Evolutionary conservation across 1,140 invertebrate genomes (phyloP), one percentile per base, ranked within the genome.

Genomic region (Drosophila repletoides): DNA sequence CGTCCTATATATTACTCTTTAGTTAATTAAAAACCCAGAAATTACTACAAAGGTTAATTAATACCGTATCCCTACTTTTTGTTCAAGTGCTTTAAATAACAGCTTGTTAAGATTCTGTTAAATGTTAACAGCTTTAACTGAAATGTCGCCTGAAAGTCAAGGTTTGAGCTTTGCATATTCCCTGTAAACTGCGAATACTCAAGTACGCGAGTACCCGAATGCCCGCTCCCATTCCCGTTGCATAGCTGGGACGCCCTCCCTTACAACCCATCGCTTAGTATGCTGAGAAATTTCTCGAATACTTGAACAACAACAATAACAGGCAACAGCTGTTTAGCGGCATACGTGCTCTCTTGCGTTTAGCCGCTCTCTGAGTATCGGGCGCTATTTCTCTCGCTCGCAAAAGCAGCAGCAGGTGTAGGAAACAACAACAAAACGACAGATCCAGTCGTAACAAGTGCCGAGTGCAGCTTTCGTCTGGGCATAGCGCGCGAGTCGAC

Each of bases 391-490:
- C 58, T 60, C 12, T 22, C 46, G 19, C 51, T 45, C 53, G 17
- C 31, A 70, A 43, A 56, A 52, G 46, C 63, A 56, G 31, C 60
- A 56, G 49, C 65, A 69, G 56, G 56, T 52, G 56, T 55, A 40
- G 21, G 51, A 17, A 46, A 19, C 29, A 43, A 40, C 28, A 29
- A 41, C 63, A 49, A 41, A 17, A 10, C 21, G 10, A 34, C 49
- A 29, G 29, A 61, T 58, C 72, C 75, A 76, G 36, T 79, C 76
- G 48, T 33, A 58, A 56, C 65, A 68, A 63, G 69, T 64, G 65
- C 51, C 43, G 70, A 80, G 33, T 48, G 45, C 19, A 64, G 71
- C 71, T 76, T 73, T 77, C 66, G 68, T 60, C 61, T 56, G 63
- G 31, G 26, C 52, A n/a, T n/a, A n/a, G n/a, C n/a, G n/a, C n/a